These are phyloP conservation scores for Microplitis mediator DNA, from an alignment of 1,140 invertebrate species.

Conservation along the genomic window DNA sequence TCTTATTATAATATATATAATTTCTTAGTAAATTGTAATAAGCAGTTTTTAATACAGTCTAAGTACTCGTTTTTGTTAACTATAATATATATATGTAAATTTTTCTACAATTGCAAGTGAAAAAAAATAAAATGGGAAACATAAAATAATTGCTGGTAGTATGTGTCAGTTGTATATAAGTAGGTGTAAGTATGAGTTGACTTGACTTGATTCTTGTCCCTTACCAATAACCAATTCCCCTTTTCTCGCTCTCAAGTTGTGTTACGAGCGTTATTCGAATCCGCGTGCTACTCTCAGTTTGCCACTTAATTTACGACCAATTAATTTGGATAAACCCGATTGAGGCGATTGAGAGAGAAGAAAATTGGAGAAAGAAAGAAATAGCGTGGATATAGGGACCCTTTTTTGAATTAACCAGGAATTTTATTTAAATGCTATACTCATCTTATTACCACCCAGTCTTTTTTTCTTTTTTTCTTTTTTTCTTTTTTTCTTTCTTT, in stretches of 20 bases:
- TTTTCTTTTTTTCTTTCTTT: slow-evolving; percentile 14
- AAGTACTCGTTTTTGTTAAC: too few species aligned
- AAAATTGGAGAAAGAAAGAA: slow-evolving; percentile 20
- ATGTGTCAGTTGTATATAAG: too few species aligned
- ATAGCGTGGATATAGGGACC: slow-evolving; percentile 13
- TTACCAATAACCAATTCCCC: slow-evolving; percentile 1
- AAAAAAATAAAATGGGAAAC: too few species aligned
- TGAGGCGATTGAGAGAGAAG: slow-evolving; percentile 3
- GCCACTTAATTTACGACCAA: slow-evolving; percentile 62
- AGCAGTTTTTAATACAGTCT: too few species aligned
- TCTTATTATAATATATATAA: too few species aligned
- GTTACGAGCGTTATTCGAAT: not conserved
- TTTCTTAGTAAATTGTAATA: too few species aligned
- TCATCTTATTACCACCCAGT: slow-evolving; percentile 22
- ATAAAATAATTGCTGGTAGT: too few species aligned
- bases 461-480: slow-evolving; percentile 1
- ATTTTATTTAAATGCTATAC: slow-evolving; percentile 42
- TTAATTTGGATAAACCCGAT: slow-evolving; percentile 62
- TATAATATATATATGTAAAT: too few species aligned
- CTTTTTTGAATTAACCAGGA: slow-evolving; percentile 57
- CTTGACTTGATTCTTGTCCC: slow-evolving; percentile 12
- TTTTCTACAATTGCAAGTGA: too few species aligned
- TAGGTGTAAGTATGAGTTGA: slow-evolving; percentile 3
- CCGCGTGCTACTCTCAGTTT: not conserved
- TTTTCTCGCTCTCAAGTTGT: slow-evolving; percentile 14